phyloP scores from a whole-genome alignment of 2,113 vertebrate genomes.

The Heteronetta atricapilla region DNA sequence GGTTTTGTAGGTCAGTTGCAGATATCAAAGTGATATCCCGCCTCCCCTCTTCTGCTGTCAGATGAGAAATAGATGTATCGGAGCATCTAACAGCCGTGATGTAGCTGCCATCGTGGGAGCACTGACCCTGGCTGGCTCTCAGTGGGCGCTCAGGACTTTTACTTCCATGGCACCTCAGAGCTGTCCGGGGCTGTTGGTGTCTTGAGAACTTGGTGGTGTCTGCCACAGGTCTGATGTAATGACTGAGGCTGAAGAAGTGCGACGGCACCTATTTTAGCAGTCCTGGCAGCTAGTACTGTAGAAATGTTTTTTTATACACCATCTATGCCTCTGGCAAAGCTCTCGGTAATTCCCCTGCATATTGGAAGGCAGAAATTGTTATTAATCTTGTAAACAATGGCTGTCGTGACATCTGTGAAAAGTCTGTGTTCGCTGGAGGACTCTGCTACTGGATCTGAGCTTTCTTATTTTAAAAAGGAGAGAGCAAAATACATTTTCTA shows the following conservation, averaged over 20 bases:
- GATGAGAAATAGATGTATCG: not conserved
- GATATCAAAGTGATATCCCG: not conserved
- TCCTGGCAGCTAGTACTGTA: not conserved
- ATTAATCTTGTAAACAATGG: not conserved
- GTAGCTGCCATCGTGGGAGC: accelerated
- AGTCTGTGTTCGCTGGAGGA: not conserved
- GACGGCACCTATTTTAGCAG: not conserved
- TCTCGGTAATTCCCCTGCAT: accelerated
- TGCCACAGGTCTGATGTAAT: not conserved
- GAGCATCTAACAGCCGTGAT: not conserved
- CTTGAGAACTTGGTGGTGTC: not conserved
- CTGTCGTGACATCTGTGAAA: not conserved
- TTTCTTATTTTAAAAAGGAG: not conserved
- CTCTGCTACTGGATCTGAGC: not conserved
- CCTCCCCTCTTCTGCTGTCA: not conserved
- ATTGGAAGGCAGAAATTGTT: not conserved
- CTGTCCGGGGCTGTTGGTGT: accelerated
- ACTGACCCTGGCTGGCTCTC: not conserved
- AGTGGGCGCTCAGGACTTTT: not conserved
- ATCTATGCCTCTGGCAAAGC: not conserved
- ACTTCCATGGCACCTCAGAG: accelerated
- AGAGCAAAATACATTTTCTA: not conserved
- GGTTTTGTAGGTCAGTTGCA: not conserved
- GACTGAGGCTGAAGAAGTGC: not conserved
- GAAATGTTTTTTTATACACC: not conserved